phyloP scores from a whole-genome alignment of 2,797 vertebrate species.

The Apogon hyalosoma region DNA sequence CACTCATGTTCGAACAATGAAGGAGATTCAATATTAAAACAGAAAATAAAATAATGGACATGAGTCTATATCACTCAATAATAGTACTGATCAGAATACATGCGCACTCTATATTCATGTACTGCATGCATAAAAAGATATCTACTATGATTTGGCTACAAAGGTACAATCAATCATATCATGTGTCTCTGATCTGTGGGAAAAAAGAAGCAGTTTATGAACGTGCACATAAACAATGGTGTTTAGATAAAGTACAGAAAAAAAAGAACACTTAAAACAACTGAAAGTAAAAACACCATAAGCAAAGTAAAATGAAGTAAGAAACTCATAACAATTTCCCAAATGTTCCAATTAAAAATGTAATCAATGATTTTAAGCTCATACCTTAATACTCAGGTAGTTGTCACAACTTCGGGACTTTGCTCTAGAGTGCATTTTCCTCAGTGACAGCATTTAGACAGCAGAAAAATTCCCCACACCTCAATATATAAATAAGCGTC shows the following conservation, averaged over 20 bases:
- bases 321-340: neutral
- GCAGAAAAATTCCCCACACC: slow-evolving; percentile 37
- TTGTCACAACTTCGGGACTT: slow-evolving; percentile 85
- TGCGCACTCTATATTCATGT: neutral
- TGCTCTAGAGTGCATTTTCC: slow-evolving; percentile 85
- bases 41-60: neutral
- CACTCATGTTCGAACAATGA: neutral
- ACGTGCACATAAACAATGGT: slow-evolving; percentile 23
- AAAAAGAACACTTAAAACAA: neutral
- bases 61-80: neutral
- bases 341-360: slow-evolving; percentile 8
- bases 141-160: slow-evolving; percentile 50
- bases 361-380: slow-evolving; percentile 3
- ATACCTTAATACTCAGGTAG: slow-evolving; percentile 88
- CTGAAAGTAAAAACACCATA: neutral
- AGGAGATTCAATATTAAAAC: neutral
- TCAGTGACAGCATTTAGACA: slow-evolving; percentile 74
- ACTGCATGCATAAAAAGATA: slow-evolving; percentile 12
- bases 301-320: slow-evolving; percentile 1
- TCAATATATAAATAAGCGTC: slow-evolving; percentile 48
- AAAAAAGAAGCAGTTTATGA: slow-evolving; percentile 42
- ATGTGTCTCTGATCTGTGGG: slow-evolving; percentile 23
- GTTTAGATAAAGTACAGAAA: neutral
- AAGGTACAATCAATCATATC: slow-evolving; percentile 41
- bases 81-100: neutral